phyloP scores from a whole-genome alignment of 2,797 vertebrate species.

The Glossophaga mutica region DNA sequence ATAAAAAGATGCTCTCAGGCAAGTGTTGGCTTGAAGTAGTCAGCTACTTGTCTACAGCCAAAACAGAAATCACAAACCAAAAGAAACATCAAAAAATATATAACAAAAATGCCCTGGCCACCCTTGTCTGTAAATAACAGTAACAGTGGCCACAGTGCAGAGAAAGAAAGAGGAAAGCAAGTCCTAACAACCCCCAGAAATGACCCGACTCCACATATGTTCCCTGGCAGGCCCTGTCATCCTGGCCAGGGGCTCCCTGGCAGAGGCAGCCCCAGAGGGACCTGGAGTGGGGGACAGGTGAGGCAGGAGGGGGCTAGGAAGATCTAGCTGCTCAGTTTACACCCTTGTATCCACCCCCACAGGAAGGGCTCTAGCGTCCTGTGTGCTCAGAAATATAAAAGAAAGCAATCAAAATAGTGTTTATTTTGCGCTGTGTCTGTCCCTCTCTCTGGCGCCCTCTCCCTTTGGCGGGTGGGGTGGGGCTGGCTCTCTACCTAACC shows the following conservation, averaged over 20 bases:
- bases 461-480: neutral
- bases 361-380: constrained; percentile 58
- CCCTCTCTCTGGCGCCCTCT: neutral
- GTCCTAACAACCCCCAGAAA: neutral
- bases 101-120: neutral
- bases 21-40: constrained; percentile 61
- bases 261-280: neutral
- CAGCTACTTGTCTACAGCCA: constrained; percentile 63
- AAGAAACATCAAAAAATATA: neutral
- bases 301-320: neutral
- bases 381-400: constrained; percentile 73
- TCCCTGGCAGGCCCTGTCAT: constrained; percentile 55
- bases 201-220: neutral
- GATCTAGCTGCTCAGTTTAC: constrained; percentile 31
- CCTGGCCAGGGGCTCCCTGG: constrained; percentile 55
- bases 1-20: constrained; percentile 74
- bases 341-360: neutral
- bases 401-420: constrained; percentile 72
- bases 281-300: neutral
- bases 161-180: constrained; percentile 42
- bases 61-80: constrained; percentile 68
- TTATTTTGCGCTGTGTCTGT: constrained; percentile 51
- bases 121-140: constrained; percentile 60
- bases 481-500: constrained; percentile 40
- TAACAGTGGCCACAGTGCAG: constrained; percentile 62